Percentiles rank a stretch among this genome's conserved stretches.
Evolutionary conservation across 2,797 vertebrate species (phyloP).

Genomic region (Crocodylus rhombifer): DNA sequence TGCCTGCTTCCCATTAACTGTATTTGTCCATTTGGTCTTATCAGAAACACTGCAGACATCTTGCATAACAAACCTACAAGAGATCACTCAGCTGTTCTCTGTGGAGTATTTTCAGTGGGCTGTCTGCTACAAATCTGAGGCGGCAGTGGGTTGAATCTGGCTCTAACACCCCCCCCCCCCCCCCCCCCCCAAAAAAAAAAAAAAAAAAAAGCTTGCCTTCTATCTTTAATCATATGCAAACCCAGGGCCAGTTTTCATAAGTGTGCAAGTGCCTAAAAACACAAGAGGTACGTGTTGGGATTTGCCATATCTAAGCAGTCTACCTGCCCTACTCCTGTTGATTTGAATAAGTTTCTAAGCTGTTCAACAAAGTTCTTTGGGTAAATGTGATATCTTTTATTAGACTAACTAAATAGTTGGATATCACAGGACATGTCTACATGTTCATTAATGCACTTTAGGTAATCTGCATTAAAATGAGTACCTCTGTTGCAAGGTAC

Average conservation of each 20-base stretch:
- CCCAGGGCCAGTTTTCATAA: not conserved
- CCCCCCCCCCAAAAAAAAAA: too few species aligned
- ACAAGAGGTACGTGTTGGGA: not conserved
- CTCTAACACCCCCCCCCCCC: not conserved
- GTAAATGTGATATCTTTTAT: not conserved
- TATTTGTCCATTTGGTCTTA: not conserved
- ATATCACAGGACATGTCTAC: too few species aligned
- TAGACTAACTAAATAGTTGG: not conserved
- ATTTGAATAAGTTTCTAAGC: not conserved
- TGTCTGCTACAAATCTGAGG: not conserved
- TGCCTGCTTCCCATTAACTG: fast-evolving
- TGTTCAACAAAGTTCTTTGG: not conserved
- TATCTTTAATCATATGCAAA: not conserved
- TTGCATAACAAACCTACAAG: not conserved
- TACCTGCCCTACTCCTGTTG: not conserved
- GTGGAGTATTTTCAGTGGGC: not conserved
- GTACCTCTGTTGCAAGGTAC: too few species aligned
- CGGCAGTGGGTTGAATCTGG: not conserved
- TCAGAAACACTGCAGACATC: not conserved
- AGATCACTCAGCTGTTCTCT: not conserved
- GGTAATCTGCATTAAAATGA: too few species aligned
- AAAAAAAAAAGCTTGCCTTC: not conserved
- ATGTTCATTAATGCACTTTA: too few species aligned
- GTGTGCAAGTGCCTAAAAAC: not conserved
- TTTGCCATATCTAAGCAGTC: not conserved